Conservation (phyloP, 2,797 vertebrate species). For the Vultur gryphus region DNA sequence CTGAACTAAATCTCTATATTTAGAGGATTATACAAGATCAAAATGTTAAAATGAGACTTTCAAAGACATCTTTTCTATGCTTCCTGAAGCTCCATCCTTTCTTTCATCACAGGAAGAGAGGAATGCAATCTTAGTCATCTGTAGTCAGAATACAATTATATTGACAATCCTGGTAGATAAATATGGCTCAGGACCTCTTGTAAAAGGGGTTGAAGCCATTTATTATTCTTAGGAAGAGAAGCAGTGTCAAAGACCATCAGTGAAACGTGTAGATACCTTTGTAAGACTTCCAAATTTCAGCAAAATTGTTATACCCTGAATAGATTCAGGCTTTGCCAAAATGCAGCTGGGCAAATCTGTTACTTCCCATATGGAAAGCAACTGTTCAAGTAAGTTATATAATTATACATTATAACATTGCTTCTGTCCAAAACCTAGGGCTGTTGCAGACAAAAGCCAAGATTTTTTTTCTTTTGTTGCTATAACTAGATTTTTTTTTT, state of each 20-base stretch:
- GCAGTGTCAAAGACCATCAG: constrained; percentile 11
- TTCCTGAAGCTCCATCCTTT: background rate
- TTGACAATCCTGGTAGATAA: background rate
- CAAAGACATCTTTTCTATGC: background rate
- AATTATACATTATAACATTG: constrained; percentile 55
- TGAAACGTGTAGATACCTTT: constrained; percentile 47
- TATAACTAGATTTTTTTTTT: background rate
- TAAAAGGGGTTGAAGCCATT: background rate
- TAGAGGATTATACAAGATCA: background rate
- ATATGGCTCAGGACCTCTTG: background rate
- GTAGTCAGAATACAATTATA: background rate
- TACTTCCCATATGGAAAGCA: constrained; percentile 80
- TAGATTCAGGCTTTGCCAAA: constrained; percentile 66
- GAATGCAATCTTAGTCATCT: background rate
- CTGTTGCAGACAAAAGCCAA: constrained; percentile 56
- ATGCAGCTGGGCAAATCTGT: constrained; percentile 75
- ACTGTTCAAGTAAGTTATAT: constrained; percentile 65
- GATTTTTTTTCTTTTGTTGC: constrained; percentile 16
- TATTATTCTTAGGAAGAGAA: constrained; percentile 26
- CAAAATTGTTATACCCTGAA: constrained; percentile 58
- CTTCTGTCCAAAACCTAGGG: constrained; percentile 60
- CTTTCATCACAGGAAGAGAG: background rate
- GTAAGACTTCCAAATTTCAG: constrained; percentile 63
- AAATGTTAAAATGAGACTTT: background rate
- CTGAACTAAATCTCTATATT: background rate